Conservation (phyloP, 1,140 invertebrate genomes). For the Hycleus cichorii region DNA sequence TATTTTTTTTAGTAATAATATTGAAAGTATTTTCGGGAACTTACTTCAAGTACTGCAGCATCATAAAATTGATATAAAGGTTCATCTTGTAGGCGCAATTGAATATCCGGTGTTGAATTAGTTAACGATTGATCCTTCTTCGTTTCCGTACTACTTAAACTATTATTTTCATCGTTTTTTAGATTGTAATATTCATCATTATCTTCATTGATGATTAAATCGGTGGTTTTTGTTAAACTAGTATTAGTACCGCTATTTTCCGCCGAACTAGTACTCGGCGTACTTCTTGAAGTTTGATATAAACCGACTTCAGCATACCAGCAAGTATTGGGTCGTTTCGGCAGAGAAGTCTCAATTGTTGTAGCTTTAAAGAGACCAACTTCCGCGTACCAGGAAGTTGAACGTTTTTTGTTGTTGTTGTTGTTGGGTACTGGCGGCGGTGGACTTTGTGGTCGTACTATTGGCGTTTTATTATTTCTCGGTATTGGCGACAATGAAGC, state of each 20-base stretch:
- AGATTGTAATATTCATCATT: constrained; percentile 32
- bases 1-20: not conserved
- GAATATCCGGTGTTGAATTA: constrained; percentile 26
- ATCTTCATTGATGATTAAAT: constrained; percentile 11
- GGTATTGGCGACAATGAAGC: constrained; percentile 20
- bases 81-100: constrained; percentile 53
- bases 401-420: constrained; percentile 3
- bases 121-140: constrained; percentile 31
- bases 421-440: constrained; percentile 32
- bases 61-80: constrained; percentile 88
- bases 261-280: constrained; percentile 33
- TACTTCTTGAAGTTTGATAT: constrained; percentile 49
- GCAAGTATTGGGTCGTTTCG: constrained; percentile 34
- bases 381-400: constrained; percentile 48
- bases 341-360: constrained; percentile 4
- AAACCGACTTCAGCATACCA: constrained; percentile 59
- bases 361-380: constrained; percentile 44
- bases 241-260: constrained; percentile 35
- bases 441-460: constrained; percentile 34
- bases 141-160: constrained; percentile 31
- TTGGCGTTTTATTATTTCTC: constrained; percentile 19
- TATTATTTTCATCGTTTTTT: constrained; percentile 30
- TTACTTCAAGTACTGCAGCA: constrained; percentile 65
- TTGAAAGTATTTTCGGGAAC: not conserved
- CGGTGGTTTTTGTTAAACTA: constrained; percentile 1